A percentile compares a stretch with the other conserved stretches of the same genome.
These are phyloP conservation scores for Monodelphis domestica DNA, from an alignment of 2,797 vertebrate species.

Conservation along the genomic window DNA sequence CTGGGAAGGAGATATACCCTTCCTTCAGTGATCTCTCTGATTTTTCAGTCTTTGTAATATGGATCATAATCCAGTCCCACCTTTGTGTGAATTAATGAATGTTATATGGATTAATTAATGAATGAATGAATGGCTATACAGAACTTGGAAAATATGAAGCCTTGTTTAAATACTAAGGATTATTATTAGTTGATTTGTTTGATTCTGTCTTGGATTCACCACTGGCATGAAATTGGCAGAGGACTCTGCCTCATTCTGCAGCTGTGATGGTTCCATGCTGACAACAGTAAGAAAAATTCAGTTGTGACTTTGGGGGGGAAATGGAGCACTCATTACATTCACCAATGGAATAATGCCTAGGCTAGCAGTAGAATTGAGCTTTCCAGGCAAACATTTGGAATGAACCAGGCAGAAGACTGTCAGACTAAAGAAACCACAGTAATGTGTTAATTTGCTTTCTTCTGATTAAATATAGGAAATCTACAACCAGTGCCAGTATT, in stretches of 20 bases:
- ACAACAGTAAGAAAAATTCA: conserved; percentile 25
- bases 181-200: conserved; percentile 5
- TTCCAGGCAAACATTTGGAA: background rate
- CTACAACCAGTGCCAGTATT: background rate
- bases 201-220: conserved; percentile 10
- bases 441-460: background rate
- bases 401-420: background rate
- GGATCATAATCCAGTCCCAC: background rate
- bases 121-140: background rate
- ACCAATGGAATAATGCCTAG: background rate
- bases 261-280: background rate
- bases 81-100: conserved; percentile 27
- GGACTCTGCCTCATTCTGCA: background rate
- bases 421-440: background rate
- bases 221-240: background rate
- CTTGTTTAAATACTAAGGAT: conserved; percentile 48
- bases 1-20: background rate
- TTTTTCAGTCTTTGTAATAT: background rate
- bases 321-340: background rate
- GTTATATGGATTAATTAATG: background rate
- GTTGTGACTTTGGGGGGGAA: background rate
- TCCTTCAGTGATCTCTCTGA: background rate
- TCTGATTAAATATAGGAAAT: background rate
- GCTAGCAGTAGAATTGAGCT: background rate
- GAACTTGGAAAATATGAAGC: conserved; percentile 22